Conservation (phyloP, 2,797 vertebrate genomes). For the Acropternis orthonyx region DNA sequence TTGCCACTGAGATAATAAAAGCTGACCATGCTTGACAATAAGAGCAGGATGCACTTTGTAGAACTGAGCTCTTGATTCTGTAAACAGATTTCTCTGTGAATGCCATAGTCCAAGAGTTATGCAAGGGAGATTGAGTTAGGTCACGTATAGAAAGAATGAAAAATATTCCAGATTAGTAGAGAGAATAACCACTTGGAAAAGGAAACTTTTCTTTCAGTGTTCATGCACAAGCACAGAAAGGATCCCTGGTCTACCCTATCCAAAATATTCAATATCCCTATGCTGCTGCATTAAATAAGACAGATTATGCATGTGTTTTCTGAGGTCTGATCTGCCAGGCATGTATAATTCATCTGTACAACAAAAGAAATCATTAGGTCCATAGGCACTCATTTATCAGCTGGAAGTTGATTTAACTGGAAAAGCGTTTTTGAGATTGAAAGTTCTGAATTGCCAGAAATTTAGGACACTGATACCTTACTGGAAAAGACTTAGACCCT, state of each 20-base stretch:
- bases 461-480: background rate
- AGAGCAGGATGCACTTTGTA: background rate
- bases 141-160: background rate
- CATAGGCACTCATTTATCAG: background rate
- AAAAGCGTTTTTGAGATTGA: background rate
- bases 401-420: background rate
- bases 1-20: background rate
- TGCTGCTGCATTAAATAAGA: background rate
- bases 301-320: background rate
- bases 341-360: background rate
- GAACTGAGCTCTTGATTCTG: background rate
- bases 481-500: fast-evolving
- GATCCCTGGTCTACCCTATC: background rate
- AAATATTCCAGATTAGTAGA: background rate
- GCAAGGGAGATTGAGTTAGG: background rate
- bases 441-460: background rate
- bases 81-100: background rate
- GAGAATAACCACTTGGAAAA: background rate
- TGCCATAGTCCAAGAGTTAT: background rate
- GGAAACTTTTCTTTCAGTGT: background rate
- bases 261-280: background rate
- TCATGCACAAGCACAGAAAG: background rate
- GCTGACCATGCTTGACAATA: background rate
- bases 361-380: background rate
- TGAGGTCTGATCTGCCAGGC: background rate